Base-by-base conservation (phyloP, 64 coral and sea anemone species). In the Stichodactyla helianthus region DNA sequence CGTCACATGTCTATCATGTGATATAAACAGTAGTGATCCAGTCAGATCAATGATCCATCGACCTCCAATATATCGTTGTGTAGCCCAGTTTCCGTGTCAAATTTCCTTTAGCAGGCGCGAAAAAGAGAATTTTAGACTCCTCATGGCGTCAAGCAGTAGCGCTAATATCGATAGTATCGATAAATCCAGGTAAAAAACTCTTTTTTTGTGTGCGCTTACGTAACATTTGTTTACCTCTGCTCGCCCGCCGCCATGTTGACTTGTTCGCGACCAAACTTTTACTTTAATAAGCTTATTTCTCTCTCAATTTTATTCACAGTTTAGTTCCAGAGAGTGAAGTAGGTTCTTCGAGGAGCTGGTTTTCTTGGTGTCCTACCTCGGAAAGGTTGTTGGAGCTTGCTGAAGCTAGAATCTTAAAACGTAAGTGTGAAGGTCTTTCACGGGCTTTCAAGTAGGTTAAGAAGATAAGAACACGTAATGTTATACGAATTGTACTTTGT, bases 291-390 rank as follows among this genome's bases (percentile, higher is more conserved):
- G 19, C 31, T 56, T 76, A 61, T 71, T 26, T 71, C 19, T 65
- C 6, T 82, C 50, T 31, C 10, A 59, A 59, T 50, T 17, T 51
- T 59, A 44, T 58, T 25, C 18, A 14, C 53, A 86, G 50, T 82
- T 2, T 74, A 9, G 78, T 56, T 57, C 6, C 90, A 54, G 28
- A 35, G 20, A 63, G 27, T 20, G 77, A 64, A 31, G 22, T 57
- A 11, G 35, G 53, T 51, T 17, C 70, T 18, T 87, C 85, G 6
- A 82, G 64, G 17, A 61, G 88, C 5, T 94, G 92, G 93, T 90
- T 90, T 79, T 82, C 88, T 51, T 94, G 93, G 93, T 77, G 88
- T 77, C 93, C 93, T 58, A 94, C 93, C 53, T 94, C 93, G 22
- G 84, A 94, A 16, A 86, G 85, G 25, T 70, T 94, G 13, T 57